Base-by-base conservation (phyloP, 2,797 vertebrate species). In the Danionella dracula region DNA sequence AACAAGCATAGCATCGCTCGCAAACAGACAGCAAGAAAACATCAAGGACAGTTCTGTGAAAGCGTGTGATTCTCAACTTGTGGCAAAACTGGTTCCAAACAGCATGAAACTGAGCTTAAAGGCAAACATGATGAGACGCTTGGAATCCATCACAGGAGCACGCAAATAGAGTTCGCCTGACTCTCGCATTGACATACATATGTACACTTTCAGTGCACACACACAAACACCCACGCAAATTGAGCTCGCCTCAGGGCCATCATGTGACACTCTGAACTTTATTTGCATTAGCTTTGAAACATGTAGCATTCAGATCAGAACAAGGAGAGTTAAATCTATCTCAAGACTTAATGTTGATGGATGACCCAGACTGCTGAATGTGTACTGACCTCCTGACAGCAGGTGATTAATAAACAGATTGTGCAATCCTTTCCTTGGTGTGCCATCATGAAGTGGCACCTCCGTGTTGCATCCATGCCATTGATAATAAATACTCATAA, bases 401-500 rank as follows among this genome's bases (percentile, higher is more conserved):
- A 76, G 63, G 55, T 80, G 84, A 87, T 90, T 90, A 88, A 87
- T 86, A 88, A 88, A 86, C 86, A 87, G 86, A 87, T 88, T 87
- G 87, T 75, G 64, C 79, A 75, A 79, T 78, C 67, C 80, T 56
- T 76, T 87, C 83, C 81, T 86, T 84, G 85, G 83, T 79, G 81
- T 83, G 81, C 68, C 81, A 82, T 88, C 85, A 85, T 81, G 79
- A 83, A 78, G 84, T 87, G 88, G 81, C 78, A 83, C 82, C 78
- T 87, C 85, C 88, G 85, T 86, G 88, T 89, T 87, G 83, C 83
- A 83, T 88, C 84, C 79, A 64, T 80, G 81, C 85, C 83, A 84
- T 84, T 74, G 85, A 89, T 88, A 91, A 91, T 90, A 90, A 91
- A 91, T 89, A 89, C 88, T 90, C 88, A 90, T 90, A 88, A 90